Evolutionary conservation across 2,797 vertebrate genomes (phyloP), one percentile per base, ranked within the genome.

Genomic region (Cirrhinus mrigala): DNA sequence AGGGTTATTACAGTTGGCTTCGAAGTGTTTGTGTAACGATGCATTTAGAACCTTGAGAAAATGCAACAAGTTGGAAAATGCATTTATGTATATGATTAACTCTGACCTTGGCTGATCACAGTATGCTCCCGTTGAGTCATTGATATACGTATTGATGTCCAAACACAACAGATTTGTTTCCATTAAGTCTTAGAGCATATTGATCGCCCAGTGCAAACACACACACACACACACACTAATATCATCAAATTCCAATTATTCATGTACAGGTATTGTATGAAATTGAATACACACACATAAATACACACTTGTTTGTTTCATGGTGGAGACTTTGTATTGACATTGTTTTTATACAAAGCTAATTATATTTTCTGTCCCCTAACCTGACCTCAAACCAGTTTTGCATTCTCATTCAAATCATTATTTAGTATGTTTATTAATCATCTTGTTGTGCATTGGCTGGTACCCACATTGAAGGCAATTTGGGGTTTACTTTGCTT

Each of bases 41-140:
- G 81, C 68, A 29, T 60, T 73, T 29, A 48, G 33, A 82, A 82
- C 24, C 74, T 73, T 73, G 22, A 79, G 44, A 71, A 73, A 75
- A 40, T 48, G 44, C 54, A 60, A 48, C 76, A 73, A 6, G 10
- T 52, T 73, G 54, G 52, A 80, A 80, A 85, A 60, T 27, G 11
- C 27, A 14, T 64, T 79, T 52, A 24, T 44, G 37, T 27, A 40
- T 78, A 77, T 82, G 73, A 74, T 69, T 86, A 76, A 76, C 71
- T 76, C 66, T 86, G 79, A 77, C 85, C 62, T 79, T 82, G 85
- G 50, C 44, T 82, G 85, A 86, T 86, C 60, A 71, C 73, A 78
- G 40, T 70, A 37, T 48, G 52, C 27, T 86, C 66, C 29, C 40
- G 48, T 81, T 74, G n/a, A 81, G 79, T 46, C 84, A 78, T 73